These are phyloP conservation scores for Anabacerthia variegaticeps DNA, from an alignment of 2,797 vertebrate species.

Conservation along the genomic window DNA sequence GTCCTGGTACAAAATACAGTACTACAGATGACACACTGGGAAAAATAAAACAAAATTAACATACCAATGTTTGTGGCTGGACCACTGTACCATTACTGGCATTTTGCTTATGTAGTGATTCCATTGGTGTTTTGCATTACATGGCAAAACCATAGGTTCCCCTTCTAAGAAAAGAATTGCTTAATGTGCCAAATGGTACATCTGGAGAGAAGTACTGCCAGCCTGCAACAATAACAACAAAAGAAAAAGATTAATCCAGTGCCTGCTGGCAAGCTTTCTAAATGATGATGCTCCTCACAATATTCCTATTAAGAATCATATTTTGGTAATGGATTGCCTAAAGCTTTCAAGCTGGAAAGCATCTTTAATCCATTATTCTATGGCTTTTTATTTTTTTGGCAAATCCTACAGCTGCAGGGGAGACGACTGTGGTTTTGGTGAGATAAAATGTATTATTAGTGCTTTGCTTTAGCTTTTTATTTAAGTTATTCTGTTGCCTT, in stretches of 20 bases:
- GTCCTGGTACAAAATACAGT: conserved; percentile 53
- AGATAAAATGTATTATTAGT: conserved; percentile 81
- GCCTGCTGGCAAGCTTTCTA: conserved; percentile 68
- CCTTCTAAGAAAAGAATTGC: conserved; percentile 77
- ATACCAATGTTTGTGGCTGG: conserved; percentile 86
- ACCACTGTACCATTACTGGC: conserved; percentile 87
- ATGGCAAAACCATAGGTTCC: conserved; percentile 71
- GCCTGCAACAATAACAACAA: conserved; percentile 73
- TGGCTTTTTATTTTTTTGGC: conserved; percentile 76
- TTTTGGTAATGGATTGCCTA: conserved; percentile 66
- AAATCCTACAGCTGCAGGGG: conserved; percentile 60
- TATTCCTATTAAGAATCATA: conserved; percentile 72
- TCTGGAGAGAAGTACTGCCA: conserved; percentile 79
- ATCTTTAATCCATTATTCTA: conserved; percentile 82
- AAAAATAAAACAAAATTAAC: conserved; percentile 88
- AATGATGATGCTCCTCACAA: conserved; percentile 74
- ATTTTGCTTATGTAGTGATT: conserved; percentile 92
- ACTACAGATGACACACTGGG: conserved; percentile 68
- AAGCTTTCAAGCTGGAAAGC: conserved; percentile 49
- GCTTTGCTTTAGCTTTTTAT: conserved; percentile 80
- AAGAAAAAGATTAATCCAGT: conserved; percentile 24
- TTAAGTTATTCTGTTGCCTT: conserved; percentile 79
- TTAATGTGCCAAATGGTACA: conserved; percentile 83
- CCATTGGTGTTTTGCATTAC: conserved; percentile 79
- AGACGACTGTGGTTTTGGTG: conserved; percentile 76